A percentile compares a stretch with the other conserved stretches of the same genome.
Evolutionary conservation across 1,140 invertebrate genomes (phyloP).

Genomic region (Drosophila melanica): DNA sequence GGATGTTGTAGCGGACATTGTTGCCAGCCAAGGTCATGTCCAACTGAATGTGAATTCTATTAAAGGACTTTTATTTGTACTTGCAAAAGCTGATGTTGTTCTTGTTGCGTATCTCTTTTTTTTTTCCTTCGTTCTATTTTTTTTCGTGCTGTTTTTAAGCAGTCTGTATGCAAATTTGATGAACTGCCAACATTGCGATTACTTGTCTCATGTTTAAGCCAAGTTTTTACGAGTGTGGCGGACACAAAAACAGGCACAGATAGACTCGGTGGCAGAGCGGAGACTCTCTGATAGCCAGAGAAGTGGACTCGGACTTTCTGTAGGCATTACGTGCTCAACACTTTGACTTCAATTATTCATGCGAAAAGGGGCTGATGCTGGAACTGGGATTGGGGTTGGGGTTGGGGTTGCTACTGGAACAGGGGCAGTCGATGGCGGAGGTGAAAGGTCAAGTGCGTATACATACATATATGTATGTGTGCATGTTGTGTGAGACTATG

Average conservation of each 20-base stretch:
- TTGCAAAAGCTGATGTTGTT: neutral
- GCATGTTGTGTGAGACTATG: conserved; percentile 30
- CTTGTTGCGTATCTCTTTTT: neutral
- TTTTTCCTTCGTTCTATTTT: conserved; percentile 1
- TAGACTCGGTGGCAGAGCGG: neutral
- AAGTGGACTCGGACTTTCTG: conserved; percentile 39
- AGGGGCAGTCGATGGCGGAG: conserved; percentile 1
- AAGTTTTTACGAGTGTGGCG: conserved; percentile 38
- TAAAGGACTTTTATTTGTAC: neutral
- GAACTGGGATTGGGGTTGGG: neutral
- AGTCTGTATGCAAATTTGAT: conserved; percentile 55
- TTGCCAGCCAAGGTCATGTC: conserved; percentile 8
- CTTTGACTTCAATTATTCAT: conserved; percentile 57
- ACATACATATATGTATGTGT: neutral
- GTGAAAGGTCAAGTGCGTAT: conserved; percentile 44
- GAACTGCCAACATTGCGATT: conserved; percentile 47
- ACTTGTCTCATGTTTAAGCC: conserved; percentile 45
- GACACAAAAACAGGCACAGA: neutral
- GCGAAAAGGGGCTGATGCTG: neutral
- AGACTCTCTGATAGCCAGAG: conserved; percentile 22
- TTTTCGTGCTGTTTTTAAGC: conserved; percentile 28
- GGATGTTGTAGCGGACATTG: neutral
- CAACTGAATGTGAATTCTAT: conserved; percentile 7
- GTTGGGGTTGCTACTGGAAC: neutral
- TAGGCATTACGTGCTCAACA: conserved; percentile 52